Evolutionary conservation across 2,113 vertebrate genomes (phyloP), one percentile per base, ranked within the genome.

Genomic region (Hydrolagus affinis): DNA sequence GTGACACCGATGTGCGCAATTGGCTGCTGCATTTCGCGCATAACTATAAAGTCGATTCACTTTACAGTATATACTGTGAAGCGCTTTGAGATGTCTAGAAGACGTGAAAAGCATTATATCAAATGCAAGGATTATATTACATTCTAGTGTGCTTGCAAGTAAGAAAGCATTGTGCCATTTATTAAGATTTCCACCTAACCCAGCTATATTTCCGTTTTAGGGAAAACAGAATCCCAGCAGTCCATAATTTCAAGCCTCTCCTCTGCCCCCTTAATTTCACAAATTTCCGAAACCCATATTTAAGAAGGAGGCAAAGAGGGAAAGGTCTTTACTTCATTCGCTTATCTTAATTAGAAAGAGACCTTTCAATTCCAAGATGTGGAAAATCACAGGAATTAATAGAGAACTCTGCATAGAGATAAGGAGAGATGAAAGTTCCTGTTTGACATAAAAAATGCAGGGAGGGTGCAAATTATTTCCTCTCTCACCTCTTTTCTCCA

Each of bases 391-490:
- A 17, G n/a, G 0, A 25, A 62, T 80, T 28, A 12, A 62, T 62
- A 7, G 23, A 80, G 11, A 14, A 83, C 23, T 0, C 62, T 17
- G 62, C 78, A 80, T 83, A 59, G 17, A 83, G 66, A 30, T 66
- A 25, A 23, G 15, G 4, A 30, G 23, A 30, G 60, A 66, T 83
- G 28, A 83, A 83, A 28, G 78, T 62, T 83, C 17, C 25, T 28
- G 30, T 28, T 66, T 30, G 62, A 66, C 30, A 83, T 83, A 25
- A 66, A 23, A 83, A 66, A 62, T 1, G 21, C 66, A 15, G 30
- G 66, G 76, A 64, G 9, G 66, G n/a, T 14, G 14, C 66, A 62
- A 83, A 62, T 83, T 83, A 83, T 66, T 83, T 66, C 60, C 30
- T 30, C 7, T 66, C 66, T 60, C 44, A 6, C 44, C 44, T 44